phyloP scores from a whole-genome alignment of 37 sponge, comb jelly and placozoan genomes.

The Haliclona indistincta region DNA sequence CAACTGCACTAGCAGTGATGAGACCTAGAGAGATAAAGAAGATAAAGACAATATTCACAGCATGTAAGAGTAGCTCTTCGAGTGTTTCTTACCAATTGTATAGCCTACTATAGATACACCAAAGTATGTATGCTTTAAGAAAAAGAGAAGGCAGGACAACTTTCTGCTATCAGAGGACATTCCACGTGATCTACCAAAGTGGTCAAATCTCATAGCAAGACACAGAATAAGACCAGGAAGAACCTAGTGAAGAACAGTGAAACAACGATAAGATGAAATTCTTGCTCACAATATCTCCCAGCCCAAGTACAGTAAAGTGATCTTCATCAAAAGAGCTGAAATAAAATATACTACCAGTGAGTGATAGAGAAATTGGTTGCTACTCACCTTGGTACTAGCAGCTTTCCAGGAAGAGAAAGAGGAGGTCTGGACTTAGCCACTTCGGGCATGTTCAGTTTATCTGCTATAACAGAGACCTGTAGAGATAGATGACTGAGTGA shows the following conservation, averaged over 20 bases:
- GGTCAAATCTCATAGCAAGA: slow-evolving; percentile 73
- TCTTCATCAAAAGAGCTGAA: slow-evolving; percentile 39
- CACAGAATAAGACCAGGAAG: slow-evolving; percentile 72
- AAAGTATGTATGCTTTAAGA: slow-evolving; percentile 49
- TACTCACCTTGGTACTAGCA: slow-evolving; percentile 69
- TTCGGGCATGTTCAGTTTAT: slow-evolving; percentile 50
- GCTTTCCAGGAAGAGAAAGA: slow-evolving; percentile 75
- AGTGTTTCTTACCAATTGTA: slow-evolving; percentile 30
- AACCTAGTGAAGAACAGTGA: slow-evolving; percentile 24
- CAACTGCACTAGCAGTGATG: slow-evolving; percentile 28
- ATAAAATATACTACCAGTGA: not conserved
- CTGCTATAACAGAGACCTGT: slow-evolving; percentile 60
- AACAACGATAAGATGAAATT: not conserved
- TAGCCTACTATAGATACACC: slow-evolving; percentile 44
- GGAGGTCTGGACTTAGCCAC: slow-evolving; percentile 48
- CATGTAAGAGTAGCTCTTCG: not conserved
- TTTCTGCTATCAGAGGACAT: slow-evolving; percentile 4
- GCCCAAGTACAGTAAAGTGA: slow-evolving; percentile 64
- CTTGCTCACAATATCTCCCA: slow-evolving; percentile 74
- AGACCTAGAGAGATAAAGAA: slow-evolving; percentile 35
- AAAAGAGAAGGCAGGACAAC: not conserved
- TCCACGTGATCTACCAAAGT: slow-evolving; percentile 5
- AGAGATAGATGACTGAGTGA: not conserved
- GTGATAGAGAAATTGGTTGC: not conserved
- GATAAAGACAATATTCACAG: not conserved